Conservation (phyloP, 2,888 invertebrate species). For the Caenorhabditis angaria region DNA sequence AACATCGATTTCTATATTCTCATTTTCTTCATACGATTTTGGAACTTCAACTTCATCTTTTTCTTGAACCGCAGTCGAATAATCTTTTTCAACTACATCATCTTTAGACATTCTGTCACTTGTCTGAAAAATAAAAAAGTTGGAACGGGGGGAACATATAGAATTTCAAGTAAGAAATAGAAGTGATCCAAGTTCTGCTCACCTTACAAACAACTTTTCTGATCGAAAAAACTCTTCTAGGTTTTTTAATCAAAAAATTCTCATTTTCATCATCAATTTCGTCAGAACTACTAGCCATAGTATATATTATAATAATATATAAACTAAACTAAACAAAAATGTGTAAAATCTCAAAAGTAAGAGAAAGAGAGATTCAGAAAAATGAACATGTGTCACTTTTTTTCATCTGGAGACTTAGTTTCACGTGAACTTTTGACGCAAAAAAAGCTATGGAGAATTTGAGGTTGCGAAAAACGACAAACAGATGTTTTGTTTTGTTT, state of each 20-base stretch:
- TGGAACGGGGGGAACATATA: not conserved
- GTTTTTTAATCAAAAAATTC: not conserved
- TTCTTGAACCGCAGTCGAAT: slow-evolving; percentile 1
- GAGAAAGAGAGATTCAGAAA: slow-evolving; percentile 7
- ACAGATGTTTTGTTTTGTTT: no score
- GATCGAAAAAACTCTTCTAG: slow-evolving; percentile 24
- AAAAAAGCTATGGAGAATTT: no score
- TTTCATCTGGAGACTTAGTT: no score
- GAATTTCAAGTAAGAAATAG: not conserved
- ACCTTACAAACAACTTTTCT: slow-evolving; percentile 13
- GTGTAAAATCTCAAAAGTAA: not conserved
- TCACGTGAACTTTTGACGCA: not conserved
- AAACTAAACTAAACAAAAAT: not conserved
- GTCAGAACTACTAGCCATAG: not conserved
- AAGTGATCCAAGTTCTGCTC: no score
- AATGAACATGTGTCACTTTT: not conserved
- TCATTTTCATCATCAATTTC: not conserved
- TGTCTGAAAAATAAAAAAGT: slow-evolving; percentile 18
- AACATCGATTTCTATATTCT: slow-evolving; percentile 6
- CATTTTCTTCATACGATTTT: slow-evolving; percentile 19
- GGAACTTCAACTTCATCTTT: slow-evolving; percentile 35
- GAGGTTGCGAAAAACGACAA: not conserved
- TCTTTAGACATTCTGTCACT: slow-evolving; percentile 32
- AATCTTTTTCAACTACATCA: slow-evolving; percentile 26
- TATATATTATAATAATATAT: not conserved